Evolutionary conservation across 2,888 invertebrate species (phyloP).

Genomic region (Melieria omissa): DNA sequence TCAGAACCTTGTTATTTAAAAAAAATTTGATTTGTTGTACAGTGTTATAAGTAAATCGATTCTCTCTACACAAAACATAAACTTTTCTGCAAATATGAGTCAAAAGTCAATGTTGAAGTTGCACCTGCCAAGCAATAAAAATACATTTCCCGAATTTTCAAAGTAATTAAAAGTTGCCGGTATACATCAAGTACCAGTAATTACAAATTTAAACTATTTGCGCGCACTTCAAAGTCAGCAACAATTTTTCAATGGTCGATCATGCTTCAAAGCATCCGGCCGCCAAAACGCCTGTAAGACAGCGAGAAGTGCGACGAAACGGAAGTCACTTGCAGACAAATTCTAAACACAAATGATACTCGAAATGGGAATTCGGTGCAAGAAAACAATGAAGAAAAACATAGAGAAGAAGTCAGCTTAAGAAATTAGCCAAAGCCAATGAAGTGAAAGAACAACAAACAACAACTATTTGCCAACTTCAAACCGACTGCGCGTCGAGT

Average conservation of each 20-base stretch:
- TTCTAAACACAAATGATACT: neutral
- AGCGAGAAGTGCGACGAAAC: neutral
- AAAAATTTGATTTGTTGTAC: too few relatives aligned
- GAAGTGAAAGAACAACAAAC: slow-evolving; percentile 26
- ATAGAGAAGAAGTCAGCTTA: neutral
- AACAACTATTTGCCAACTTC: slow-evolving; percentile 21
- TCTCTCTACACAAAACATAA: too few relatives aligned
- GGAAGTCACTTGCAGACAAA: neutral
- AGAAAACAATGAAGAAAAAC: neutral
- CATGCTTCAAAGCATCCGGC: neutral
- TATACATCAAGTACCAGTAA: slow-evolving; percentile 17
- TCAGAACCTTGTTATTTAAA: too few relatives aligned
- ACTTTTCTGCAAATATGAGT: too few relatives aligned
- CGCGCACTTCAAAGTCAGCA: slow-evolving; percentile 42
- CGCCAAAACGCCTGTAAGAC: neutral
- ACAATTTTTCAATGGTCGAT: slow-evolving; percentile 10
- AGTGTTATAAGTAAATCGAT: too few relatives aligned
- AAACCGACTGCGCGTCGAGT: slow-evolving; percentile 8
- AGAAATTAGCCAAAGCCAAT: slow-evolving; percentile 32
- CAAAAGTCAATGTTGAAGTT: too few relatives aligned
- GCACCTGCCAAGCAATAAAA: too few relatives aligned
- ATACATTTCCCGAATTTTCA: too few relatives aligned
- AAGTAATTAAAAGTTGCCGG: too few relatives aligned
- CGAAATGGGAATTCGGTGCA: neutral
- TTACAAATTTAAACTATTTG: slow-evolving; percentile 43